Conservation (phyloP, 1,140 invertebrate species). For the Dreissena rostriformis region DNA sequence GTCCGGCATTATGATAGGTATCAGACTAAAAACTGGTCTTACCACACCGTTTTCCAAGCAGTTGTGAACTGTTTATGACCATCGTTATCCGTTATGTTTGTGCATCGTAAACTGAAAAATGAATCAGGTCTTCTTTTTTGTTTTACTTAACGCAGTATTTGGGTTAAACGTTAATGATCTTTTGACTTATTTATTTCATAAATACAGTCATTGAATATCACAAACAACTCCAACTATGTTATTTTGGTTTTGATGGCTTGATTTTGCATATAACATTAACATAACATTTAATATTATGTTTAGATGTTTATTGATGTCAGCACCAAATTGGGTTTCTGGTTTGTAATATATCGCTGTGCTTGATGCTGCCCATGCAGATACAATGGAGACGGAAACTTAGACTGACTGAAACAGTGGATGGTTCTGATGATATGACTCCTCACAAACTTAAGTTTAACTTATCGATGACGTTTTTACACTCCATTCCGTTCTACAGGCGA, state of each 20-base stretch:
- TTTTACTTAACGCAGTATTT: background rate
- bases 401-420: background rate
- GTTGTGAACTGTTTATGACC: background rate
- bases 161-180: background rate
- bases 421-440: background rate
- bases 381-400: background rate
- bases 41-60: too few relatives aligned
- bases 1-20: conserved; percentile 79
- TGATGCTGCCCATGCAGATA: background rate
- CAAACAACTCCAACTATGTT: too few relatives aligned
- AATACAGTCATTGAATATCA: background rate
- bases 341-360: background rate
- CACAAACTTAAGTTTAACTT: background rate
- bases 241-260: too few relatives aligned
- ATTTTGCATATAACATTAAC: too few relatives aligned
- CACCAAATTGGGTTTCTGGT: too few relatives aligned
- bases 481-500: conserved; percentile 76
- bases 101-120: background rate
- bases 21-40: too few relatives aligned
- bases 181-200: background rate
- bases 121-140: background rate
- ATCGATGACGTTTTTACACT: background rate
- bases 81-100: background rate
- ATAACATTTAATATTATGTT: too few relatives aligned
- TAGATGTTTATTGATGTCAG: too few relatives aligned